Conservation (phyloP, 2,797 vertebrate species). For the Aphelocoma californica region DNA sequence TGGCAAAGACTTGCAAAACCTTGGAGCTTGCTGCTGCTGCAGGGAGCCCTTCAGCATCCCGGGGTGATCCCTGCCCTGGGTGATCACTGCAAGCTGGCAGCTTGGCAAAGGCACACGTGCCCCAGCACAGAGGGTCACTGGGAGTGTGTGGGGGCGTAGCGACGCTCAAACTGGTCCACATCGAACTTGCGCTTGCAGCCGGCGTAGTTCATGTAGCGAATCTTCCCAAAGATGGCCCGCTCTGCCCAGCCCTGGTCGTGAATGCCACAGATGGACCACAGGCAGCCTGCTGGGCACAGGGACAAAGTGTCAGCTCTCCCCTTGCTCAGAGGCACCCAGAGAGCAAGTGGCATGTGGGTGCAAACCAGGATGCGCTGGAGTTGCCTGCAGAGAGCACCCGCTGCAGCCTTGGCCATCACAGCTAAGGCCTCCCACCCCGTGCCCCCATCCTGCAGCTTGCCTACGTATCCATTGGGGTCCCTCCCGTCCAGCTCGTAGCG, state of each 20-base stretch:
- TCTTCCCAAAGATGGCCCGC: slow-evolving; percentile 85
- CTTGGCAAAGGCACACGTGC: background rate
- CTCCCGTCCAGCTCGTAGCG: slow-evolving; percentile 85
- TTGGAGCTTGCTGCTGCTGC: background rate
- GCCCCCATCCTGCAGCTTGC: slow-evolving; percentile 44
- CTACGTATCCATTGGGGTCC: slow-evolving; percentile 90
- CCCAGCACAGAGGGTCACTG: background rate
- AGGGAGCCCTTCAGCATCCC: background rate
- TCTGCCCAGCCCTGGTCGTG: slow-evolving; percentile 90
- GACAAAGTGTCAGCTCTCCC: background rate
- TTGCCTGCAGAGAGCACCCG: background rate
- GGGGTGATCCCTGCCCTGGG: fast-evolving
- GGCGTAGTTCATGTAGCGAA: slow-evolving; percentile 92
- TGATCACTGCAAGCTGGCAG: background rate
- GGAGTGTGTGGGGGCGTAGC: slow-evolving; percentile 67
- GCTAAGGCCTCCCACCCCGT: fast-evolving
- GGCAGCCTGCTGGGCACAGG: slow-evolving; percentile 76
- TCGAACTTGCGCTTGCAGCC: slow-evolving; percentile 91
- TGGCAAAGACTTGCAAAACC: background rate
- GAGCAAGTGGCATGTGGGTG: background rate
- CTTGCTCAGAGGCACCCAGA: fast-evolving
- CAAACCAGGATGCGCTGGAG: background rate
- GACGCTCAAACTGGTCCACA: slow-evolving; percentile 80
- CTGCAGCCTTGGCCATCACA: background rate
- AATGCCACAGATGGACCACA: slow-evolving; percentile 91